Conservation (phyloP, 2,797 vertebrate species). For the Liparis tanakae region DNA sequence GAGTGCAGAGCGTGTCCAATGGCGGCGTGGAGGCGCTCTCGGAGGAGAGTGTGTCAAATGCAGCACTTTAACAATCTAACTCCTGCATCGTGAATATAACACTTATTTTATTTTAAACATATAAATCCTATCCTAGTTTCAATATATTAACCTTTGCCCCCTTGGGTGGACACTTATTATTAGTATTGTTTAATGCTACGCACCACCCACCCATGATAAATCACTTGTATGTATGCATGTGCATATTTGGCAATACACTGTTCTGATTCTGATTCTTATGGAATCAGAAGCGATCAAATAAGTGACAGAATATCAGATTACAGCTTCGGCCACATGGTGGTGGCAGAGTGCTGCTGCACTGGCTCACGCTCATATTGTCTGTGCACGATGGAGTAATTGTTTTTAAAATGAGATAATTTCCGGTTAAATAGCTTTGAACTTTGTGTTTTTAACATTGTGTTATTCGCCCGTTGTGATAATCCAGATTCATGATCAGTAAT, state of each 20-base stretch:
- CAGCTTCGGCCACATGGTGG: slow-evolving; percentile 57
- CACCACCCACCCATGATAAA: too few relatives aligned
- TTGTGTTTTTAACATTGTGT: background rate
- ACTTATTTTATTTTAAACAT: background rate
- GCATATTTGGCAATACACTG: too few relatives aligned
- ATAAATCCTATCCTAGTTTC: background rate
- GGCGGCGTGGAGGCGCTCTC: too few relatives aligned
- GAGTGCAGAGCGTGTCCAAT: too few relatives aligned
- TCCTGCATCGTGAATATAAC: background rate
- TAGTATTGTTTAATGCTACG: too few relatives aligned
- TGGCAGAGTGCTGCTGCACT: slow-evolving; percentile 38
- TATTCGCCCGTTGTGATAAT: background rate
- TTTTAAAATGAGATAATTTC: background rate
- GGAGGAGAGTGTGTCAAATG: background rate
- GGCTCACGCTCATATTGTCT: background rate
- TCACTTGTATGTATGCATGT: too few relatives aligned
- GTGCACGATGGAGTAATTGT: background rate
- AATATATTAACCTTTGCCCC: background rate
- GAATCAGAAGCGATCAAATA: too few relatives aligned
- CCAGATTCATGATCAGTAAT: background rate
- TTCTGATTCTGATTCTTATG: too few relatives aligned
- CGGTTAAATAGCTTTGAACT: background rate
- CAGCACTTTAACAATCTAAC: background rate
- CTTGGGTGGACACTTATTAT: background rate
- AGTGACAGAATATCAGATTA: background rate